Base-by-base conservation (phyloP, 2,113 vertebrate genomes). In the Anolis carolinensis region DNA sequence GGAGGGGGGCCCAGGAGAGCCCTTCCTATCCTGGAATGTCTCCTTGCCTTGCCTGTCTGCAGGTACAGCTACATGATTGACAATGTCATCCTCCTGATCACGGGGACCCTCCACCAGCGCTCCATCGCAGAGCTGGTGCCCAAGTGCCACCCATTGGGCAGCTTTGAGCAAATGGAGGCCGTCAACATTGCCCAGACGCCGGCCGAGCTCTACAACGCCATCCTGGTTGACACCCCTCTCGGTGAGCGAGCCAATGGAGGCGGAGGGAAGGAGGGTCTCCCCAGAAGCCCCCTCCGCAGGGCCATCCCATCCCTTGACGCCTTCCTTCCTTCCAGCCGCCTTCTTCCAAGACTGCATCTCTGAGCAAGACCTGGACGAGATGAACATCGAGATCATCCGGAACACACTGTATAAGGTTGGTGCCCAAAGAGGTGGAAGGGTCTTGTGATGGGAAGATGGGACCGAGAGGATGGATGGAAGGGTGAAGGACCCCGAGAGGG, bases 31-130 rank as follows among this genome's bases (percentile, higher is more conserved):
- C 59, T 62, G 59, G 59, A 13, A 62, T 62, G 59, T 2, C 59
- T 62, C 39, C 39, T 44, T 2, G 39, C n/a, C n/a, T n/a, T n/a
- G n/a, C n/a, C n/a, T n/a, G 14, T 65, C 44, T n/a, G 5, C 88
- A 99, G 98, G 88, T 99, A 99, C 96, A 99, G 99, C 96, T 99
- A 99, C 89, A 99, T 99, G 99, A 99, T 99, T 0, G 99, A 99
- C 94, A 99, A 99, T 0, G 98, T 99, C 90, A 99, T 99, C 94
- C 96, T 99, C 87, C 97, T 99, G 83, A 99, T 99, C 95, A 99
- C 98, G 3, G 99, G 99, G 68, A 99, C 99, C 0, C 96, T 99
- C 92, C 99, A 99, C 94, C 99, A 99, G 93, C 97, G 99, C 13
- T 97, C 98, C 3, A 99, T 99, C 67, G 97, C 98, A 0, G 98